Base-by-base conservation (phyloP, 23 tunicate genomes). In the Halocynthia aurantium region DNA sequence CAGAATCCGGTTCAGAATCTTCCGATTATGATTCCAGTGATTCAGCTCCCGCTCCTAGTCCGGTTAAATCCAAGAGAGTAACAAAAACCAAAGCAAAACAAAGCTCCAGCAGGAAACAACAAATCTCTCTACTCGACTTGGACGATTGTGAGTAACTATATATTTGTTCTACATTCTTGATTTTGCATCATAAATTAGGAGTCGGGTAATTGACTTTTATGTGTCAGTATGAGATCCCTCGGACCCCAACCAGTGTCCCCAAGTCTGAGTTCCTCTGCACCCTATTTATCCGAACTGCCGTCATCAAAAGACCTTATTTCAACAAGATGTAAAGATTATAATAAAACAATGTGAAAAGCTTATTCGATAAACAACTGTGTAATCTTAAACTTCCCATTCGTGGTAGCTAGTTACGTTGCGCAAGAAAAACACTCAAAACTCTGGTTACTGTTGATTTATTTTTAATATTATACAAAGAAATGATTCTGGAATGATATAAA, bases 141-240 rank as follows among this genome's bases (percentile, higher is more conserved):
- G 87, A 91, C 52, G 97, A 91, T 67, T 84, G 96, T 89, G 70
- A 69, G 96, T 74, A 17, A 10, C 50, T 20, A 15, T 40, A 22
- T 72, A 10, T 49, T 40, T 40, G 5, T 72, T 18, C 2, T 72
- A 58, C 21, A 68, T 13, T 68, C 21, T 12, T 12, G 72, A 5
- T 68, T 22, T 68, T 20, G 22, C 22, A 4, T 20, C 64, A 4
- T 15, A 60, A 60, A 60, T 60, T 60, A 60, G 2, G n/a, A 60
- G 4, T 15, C 4, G 2, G n/a, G 17, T 60, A 60, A 60, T 60
- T 15, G 17, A 15, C 1, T 15, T 60, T 15, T 15, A 60, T 60
- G 64, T 15, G 18, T 19, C 20, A n/a, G 18, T 68, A 19, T 12
- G 18, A 12, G 21, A 68, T 17, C 21, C 18, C 18, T 15, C 22